phyloP scores from a whole-genome alignment of 2,113 vertebrate species.

The Tricholaema leucomelas region DNA sequence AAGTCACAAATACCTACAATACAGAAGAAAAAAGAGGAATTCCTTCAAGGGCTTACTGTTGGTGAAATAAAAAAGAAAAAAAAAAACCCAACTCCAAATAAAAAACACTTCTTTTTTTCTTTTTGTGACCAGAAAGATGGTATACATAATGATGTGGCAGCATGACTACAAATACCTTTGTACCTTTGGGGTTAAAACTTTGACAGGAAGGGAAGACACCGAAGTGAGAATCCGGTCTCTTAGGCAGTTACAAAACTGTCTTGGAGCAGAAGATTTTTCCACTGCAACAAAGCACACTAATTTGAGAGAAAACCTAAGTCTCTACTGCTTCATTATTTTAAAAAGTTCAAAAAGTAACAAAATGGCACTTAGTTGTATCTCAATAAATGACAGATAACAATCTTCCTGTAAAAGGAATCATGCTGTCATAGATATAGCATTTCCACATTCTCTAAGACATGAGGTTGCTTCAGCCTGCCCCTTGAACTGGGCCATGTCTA shows the following conservation, averaged over 20 bases:
- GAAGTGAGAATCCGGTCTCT: background rate
- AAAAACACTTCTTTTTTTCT: too few relatives aligned
- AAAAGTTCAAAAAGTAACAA: background rate
- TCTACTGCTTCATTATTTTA: background rate
- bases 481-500: background rate
- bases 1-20: background rate
- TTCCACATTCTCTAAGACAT: background rate
- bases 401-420: background rate
- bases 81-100: too few relatives aligned
- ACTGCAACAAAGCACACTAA: background rate
- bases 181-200: background rate
- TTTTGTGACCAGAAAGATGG: conserved; percentile 84
- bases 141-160: conserved; percentile 69
- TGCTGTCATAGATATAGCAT: background rate
- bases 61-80: conserved; percentile 57
- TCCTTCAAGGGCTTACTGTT: conserved; percentile 77
- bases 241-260: background rate
- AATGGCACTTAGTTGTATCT: background rate
- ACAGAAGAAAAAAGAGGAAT: background rate
- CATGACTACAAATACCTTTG: background rate
- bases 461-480: background rate
- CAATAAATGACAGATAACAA: too few relatives aligned
- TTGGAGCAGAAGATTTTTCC: background rate
- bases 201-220: background rate
- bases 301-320: background rate